phyloP scores from a whole-genome alignment of 2,888 invertebrate genomes.

The Labia minor region DNA sequence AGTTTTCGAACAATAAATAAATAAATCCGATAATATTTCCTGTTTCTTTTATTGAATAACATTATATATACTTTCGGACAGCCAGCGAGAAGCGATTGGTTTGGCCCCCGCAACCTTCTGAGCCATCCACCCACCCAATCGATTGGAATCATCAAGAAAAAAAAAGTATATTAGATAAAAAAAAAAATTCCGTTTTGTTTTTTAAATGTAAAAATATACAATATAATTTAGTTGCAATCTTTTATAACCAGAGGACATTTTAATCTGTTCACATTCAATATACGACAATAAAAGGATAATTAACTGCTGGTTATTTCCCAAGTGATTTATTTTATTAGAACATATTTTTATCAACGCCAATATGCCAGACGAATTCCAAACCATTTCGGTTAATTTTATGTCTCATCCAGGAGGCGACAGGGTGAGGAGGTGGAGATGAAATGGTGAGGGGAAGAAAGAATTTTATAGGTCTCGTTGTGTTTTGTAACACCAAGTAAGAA shows the following conservation, averaged over 20 bases:
- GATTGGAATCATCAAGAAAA: neutral
- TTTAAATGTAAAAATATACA: neutral
- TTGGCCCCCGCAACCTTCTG: too few species aligned
- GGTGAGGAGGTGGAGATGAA: too few species aligned
- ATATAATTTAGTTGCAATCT: neutral
- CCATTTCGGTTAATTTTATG: neutral
- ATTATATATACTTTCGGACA: too few species aligned
- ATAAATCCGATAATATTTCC: too few species aligned
- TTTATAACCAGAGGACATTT: neutral
- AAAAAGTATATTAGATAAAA: neutral
- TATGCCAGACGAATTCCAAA: constrained; percentile 4
- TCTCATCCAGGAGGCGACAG: too few species aligned
- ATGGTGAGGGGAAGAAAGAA: too few species aligned
- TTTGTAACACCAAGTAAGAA: too few species aligned
- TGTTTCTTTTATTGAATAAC: too few species aligned
- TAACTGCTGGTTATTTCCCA: neutral
- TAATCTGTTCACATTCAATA: constrained; percentile 4
- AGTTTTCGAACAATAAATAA: too few species aligned
- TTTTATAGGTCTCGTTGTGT: too few species aligned
- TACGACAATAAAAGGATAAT: neutral
- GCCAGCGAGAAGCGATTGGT: too few species aligned
- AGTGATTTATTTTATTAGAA: neutral
- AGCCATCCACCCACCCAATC: neutral
- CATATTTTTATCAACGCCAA: neutral
- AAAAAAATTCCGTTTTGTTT: neutral